These are phyloP conservation scores for Apis dorsata DNA, from an alignment of 1,140 invertebrate species.

Conservation along the genomic window DNA sequence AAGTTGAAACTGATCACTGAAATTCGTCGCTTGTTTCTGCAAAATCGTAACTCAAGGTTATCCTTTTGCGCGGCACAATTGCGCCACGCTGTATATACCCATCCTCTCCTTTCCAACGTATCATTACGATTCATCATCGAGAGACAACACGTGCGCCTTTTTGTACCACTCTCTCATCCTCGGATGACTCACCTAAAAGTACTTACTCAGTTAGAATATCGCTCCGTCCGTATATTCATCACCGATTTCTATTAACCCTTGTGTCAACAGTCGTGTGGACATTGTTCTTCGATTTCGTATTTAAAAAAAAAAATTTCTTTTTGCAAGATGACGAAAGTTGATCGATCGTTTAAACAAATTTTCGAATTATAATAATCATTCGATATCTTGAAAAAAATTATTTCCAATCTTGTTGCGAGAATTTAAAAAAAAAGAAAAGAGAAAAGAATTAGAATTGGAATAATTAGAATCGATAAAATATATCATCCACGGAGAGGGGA, in stretches of 20 bases:
- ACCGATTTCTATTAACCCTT: not conserved
- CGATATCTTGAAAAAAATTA: no score
- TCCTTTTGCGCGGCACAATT: slow-evolving; percentile 4
- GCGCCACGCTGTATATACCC: not conserved
- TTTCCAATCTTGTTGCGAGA: no score
- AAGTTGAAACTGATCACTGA: no score
- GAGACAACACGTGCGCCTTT: slow-evolving; percentile 7
- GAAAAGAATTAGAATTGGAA: no score
- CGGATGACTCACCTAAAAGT: not conserved
- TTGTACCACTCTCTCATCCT: not conserved
- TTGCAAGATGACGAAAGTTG: no score
- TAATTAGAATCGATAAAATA: no score
- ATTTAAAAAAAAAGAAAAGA: no score
- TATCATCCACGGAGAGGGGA: no score
- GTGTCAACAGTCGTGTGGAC: not conserved
- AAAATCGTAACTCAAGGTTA: slow-evolving; percentile 14
- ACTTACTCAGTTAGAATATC: not conserved
- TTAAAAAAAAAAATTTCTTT: no score
- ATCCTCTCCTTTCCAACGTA: not conserved
- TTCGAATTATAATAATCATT: no score
- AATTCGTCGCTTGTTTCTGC: no score
- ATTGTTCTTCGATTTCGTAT: not conserved
- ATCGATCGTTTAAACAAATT: no score
- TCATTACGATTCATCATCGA: slow-evolving; percentile 10
- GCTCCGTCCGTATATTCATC: not conserved